Evolutionary conservation across 2,888 invertebrate genomes (phyloP).

Genomic region (Parnassius orleans): DNA sequence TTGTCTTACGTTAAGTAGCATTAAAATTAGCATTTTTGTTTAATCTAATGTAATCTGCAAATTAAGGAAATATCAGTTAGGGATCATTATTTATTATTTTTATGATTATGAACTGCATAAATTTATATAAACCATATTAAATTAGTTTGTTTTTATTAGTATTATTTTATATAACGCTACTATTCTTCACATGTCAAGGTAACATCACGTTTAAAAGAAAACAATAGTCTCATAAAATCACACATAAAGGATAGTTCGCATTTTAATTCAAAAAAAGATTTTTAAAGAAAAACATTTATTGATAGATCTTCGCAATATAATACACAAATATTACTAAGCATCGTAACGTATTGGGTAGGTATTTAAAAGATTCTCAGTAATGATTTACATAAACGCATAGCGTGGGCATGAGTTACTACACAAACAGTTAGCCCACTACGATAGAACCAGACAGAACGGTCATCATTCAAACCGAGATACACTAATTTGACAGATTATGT

Average conservation of each 20-base stretch:
- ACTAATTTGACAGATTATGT: slow-evolving; percentile 31
- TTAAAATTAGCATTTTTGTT: slow-evolving; percentile 35
- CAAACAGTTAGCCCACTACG: slow-evolving; percentile 22
- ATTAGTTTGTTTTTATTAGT: too few relatives aligned
- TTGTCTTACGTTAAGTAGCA: slow-evolving; percentile 34
- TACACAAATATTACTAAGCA: too few relatives aligned
- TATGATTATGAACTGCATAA: neutral
- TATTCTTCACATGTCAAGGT: too few relatives aligned
- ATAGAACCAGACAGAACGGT: slow-evolving; percentile 18
- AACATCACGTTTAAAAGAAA: too few relatives aligned
- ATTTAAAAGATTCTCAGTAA: neutral
- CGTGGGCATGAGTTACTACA: slow-evolving; percentile 4
- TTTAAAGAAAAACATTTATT: too few relatives aligned
- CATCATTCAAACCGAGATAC: slow-evolving; percentile 26
- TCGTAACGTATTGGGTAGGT: too few relatives aligned
- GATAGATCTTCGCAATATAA: neutral
- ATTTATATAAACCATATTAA: too few relatives aligned
- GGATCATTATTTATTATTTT: neutral
- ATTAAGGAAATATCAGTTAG: slow-evolving; percentile 21
- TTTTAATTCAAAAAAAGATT: too few relatives aligned
- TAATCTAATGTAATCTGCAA: slow-evolving; percentile 31
- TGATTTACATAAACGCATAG: slow-evolving; percentile 7
- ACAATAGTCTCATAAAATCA: too few relatives aligned
- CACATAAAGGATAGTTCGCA: too few relatives aligned
- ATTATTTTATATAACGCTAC: too few relatives aligned